Evolutionary conservation across 2,797 vertebrate species (phyloP).

Genomic region (Hybognathus amarus): DNA sequence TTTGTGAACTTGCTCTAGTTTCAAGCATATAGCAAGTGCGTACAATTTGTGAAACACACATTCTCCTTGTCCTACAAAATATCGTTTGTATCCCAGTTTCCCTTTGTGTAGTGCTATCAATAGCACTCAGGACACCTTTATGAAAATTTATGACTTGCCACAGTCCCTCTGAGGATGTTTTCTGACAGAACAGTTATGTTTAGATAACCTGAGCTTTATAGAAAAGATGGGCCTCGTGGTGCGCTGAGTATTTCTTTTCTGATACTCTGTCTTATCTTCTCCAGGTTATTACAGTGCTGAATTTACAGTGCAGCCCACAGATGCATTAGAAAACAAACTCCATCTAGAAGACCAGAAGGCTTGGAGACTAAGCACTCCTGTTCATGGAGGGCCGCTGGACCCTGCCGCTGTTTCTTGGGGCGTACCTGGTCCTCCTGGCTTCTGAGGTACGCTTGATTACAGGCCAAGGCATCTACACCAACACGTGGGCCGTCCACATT

Average conservation of each 20-base stretch:
- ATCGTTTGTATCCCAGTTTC: constrained; percentile 44
- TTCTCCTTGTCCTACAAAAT: constrained; percentile 38
- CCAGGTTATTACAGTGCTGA: constrained; percentile 64
- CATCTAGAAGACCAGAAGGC: constrained; percentile 54
- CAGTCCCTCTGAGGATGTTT: constrained; percentile 20
- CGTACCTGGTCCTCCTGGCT: constrained; percentile 77
- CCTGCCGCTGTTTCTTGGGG: constrained; percentile 83
- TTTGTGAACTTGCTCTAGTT: constrained; percentile 29
- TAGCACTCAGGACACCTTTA: constrained; percentile 40
- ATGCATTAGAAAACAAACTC: constrained; percentile 36
- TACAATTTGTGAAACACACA: constrained; percentile 38
- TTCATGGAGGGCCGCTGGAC: constrained; percentile 92
- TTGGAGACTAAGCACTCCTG: constrained; percentile 68
- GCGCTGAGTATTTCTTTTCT: constrained; percentile 57
- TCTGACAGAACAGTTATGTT: constrained; percentile 44
- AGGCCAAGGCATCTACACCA: constrained; percentile 79
- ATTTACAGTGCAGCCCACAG: constrained; percentile 39
- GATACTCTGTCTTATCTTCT: constrained; percentile 68
- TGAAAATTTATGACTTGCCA: constrained; percentile 39
- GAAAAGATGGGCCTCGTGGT: constrained; percentile 42
- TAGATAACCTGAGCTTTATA: constrained; percentile 37
- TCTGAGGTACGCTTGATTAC: constrained; percentile 54
- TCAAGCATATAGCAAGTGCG: constrained; percentile 28
- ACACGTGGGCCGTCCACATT: constrained; percentile 83
- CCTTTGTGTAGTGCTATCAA: constrained; percentile 39